A percentile compares a stretch with the other conserved stretches of the same genome.
Conservation (phyloP, 2,113 vertebrate species). For the Tragelaphus buxtoni region DNA sequence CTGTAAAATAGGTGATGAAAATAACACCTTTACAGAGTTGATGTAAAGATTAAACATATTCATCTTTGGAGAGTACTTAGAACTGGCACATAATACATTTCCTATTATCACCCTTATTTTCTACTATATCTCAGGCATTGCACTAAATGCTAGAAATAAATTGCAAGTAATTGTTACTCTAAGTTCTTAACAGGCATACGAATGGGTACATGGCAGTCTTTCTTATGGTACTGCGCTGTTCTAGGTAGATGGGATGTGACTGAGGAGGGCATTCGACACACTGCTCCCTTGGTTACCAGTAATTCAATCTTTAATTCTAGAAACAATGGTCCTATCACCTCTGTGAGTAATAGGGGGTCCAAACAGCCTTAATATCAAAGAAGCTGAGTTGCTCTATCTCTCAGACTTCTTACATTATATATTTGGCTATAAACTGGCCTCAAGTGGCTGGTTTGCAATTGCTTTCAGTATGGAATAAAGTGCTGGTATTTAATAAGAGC, state of each 20-base stretch:
- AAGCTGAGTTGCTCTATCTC: background rate
- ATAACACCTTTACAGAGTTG: background rate
- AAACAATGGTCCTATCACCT: background rate
- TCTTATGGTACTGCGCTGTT: background rate
- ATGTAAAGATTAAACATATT: background rate
- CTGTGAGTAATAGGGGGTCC: background rate
- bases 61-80: background rate
- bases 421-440: background rate
- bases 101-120: background rate
- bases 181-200: background rate
- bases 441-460: background rate
- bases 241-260: background rate
- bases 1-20: background rate
- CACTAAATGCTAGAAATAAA: background rate
- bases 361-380: background rate
- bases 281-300: background rate
- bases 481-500: background rate
- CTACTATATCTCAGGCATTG: background rate
- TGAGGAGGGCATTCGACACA: background rate
- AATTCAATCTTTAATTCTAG: background rate
- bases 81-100: background rate
- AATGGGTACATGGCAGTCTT: background rate
- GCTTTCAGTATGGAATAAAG: background rate
- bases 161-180: accelerated
- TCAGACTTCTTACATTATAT: background rate